Percentiles rank a stretch among this genome's conserved stretches.
Conservation (phyloP, 2,113 vertebrate species). For the Corythoichthys intestinalis region DNA sequence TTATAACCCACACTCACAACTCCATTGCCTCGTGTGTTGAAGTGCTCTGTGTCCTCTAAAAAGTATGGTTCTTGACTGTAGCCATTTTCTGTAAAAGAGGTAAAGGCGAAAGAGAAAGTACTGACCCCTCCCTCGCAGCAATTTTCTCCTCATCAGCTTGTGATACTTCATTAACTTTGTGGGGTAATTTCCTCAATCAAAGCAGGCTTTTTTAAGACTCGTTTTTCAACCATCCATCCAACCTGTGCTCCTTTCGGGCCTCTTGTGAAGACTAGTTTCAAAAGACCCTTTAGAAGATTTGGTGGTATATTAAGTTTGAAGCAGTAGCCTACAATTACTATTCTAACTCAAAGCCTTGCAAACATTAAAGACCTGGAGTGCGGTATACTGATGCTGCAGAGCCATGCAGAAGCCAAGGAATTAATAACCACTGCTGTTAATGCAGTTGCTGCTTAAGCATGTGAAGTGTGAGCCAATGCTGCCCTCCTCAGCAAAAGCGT, state of each 20-base stretch:
- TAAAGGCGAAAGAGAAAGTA: slow-evolving; percentile 74
- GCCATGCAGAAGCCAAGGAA: slow-evolving; percentile 10
- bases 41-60: slow-evolving; percentile 68
- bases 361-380: background rate
- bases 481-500: slow-evolving; percentile 57
- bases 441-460: background rate
- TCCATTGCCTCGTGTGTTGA: slow-evolving; percentile 39
- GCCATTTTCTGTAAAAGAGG: slow-evolving; percentile 70
- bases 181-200: slow-evolving; percentile 68
- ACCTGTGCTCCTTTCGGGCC: background rate
- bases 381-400: background rate
- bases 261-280: no score
- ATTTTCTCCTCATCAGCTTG: slow-evolving; percentile 76
- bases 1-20: slow-evolving; percentile 12
- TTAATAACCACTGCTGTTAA: slow-evolving; percentile 9
- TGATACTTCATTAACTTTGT: slow-evolving; percentile 78
- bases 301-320: background rate
- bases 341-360: background rate
- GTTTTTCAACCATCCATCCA: slow-evolving; percentile 19
- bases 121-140: slow-evolving; percentile 73
- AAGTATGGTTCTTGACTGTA: slow-evolving; percentile 73
- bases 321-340: background rate
- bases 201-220: slow-evolving; percentile 37
- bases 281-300: no score
- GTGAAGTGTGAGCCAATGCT: slow-evolving; percentile 58